Percentiles rank a stretch among this genome's conserved stretches.
phyloP scores from a whole-genome alignment of 1,140 invertebrate genomes.

The Dryas iulia region DNA sequence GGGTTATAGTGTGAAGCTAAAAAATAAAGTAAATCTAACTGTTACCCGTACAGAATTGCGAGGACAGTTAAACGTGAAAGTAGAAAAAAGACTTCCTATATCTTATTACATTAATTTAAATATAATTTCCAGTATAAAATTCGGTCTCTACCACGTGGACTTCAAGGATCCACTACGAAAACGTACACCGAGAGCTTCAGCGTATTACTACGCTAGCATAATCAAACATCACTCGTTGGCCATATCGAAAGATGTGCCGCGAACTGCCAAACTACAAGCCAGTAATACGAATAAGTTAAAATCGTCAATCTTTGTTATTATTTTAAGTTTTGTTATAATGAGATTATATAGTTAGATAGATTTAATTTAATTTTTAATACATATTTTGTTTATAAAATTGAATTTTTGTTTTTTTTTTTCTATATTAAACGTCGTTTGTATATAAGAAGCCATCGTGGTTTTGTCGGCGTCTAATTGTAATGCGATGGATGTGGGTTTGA shows the following conservation, averaged over 20 bases:
- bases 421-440: too few relatives aligned
- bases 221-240: conserved; percentile 18
- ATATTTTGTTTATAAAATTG: not conserved
- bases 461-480: too few relatives aligned
- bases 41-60: too few relatives aligned
- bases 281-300: not conserved
- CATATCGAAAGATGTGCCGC: not conserved
- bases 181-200: conserved; percentile 86
- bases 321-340: not conserved
- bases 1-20: too few relatives aligned
- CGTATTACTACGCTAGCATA: conserved; percentile 44
- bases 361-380: not conserved
- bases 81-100: too few relatives aligned
- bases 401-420: too few relatives aligned
- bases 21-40: too few relatives aligned
- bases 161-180: conserved; percentile 83
- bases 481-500: too few relatives aligned
- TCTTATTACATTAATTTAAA: too few relatives aligned
- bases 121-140: conserved; percentile 51
- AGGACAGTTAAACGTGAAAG: too few relatives aligned
- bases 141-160: conserved; percentile 87
- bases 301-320: not conserved
- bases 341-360: not conserved
- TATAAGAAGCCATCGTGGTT: too few relatives aligned
- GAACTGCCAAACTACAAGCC: not conserved